phyloP scores from a whole-genome alignment of 2,113 vertebrate species.

The Seriola aureovittata region DNA sequence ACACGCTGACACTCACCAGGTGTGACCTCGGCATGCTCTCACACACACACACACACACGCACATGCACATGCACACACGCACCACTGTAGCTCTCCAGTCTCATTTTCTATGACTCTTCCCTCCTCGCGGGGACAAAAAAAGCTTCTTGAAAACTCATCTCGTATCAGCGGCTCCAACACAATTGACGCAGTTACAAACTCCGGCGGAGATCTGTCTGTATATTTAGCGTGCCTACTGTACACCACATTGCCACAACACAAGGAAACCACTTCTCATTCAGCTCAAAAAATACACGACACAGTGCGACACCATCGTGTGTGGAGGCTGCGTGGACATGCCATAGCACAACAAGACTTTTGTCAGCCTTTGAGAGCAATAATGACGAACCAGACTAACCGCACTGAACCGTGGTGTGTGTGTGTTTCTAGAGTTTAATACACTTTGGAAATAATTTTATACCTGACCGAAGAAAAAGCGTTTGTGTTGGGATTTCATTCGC shows the following conservation, averaged over 20 bases:
- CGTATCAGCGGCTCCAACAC: slow-evolving; percentile 15
- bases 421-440: slow-evolving; percentile 18
- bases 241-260: slow-evolving; percentile 47
- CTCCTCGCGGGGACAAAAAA: slow-evolving; percentile 43
- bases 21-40: slow-evolving; percentile 84
- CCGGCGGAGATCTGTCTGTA: slow-evolving; percentile 20
- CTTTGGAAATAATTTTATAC: slow-evolving; percentile 22
- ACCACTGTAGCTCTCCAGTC: slow-evolving; percentile 72
- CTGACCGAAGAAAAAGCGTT: not conserved
- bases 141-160: slow-evolving; percentile 73
- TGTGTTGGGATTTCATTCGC: not conserved
- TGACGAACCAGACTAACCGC: not conserved
- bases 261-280: not conserved
- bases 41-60: slow-evolving; percentile 81
- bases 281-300: not conserved
- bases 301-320: not conserved
- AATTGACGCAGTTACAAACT: not conserved
- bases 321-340: slow-evolving; percentile 29
- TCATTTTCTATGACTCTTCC: slow-evolving; percentile 40
- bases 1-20: slow-evolving; percentile 51
- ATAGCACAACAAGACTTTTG: slow-evolving; percentile 53
- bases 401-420: too few species aligned
- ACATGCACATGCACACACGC: slow-evolving; percentile 75
- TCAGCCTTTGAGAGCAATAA: slow-evolving; percentile 78
- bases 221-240: slow-evolving; percentile 66